Base-by-base conservation (phyloP, 2,888 invertebrate genomes). In the Ptychoptera contaminata region DNA sequence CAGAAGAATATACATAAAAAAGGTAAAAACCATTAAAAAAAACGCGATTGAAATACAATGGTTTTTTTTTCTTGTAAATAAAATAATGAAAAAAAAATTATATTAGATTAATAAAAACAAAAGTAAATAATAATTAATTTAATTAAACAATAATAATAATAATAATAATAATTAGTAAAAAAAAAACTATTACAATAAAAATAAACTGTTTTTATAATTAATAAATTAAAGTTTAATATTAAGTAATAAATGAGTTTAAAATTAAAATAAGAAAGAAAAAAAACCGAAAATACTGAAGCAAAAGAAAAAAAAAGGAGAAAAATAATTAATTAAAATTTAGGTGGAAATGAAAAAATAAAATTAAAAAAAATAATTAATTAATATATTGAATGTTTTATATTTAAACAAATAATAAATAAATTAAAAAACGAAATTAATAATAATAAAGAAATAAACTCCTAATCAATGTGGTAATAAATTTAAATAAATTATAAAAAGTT, bases 241-340 rank as follows among this genome's bases (percentile, higher is more conserved):
- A 31, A 43, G n/a, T 31, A 23, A 37, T n/a, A 44, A 45, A 40
- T 45, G 41, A 14, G 31, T 29, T 37, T 31, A 42, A 41, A 35
- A 45, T 10, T 37, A 32, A 45, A 35, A 41, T 32, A 32, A 35
- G 37, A 36, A 31, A 45, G 7, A n/a, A 35, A 12, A n/a, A 35
- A 45, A 38, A 38, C 42, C 30, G 38, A 45, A 45, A 45, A 38
- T n/a, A n/a, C n/a, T n/a, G n/a, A n/a, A n/a, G n/a, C n/a, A 30
- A 45, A 45, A 42, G 11, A 42, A 42, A 32, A 37, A 42, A 42
- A 14, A 37, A 45, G 31, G 37, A 37, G 37, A 37, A 30, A 42
- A 45, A 38, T 37, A 42, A 45, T 45, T 45, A 16, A 45, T 37
- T 14, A 31, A 45, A 34, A 34, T 11, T 23, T 41, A 45, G 40